phyloP scores from a whole-genome alignment of 2,888 invertebrate genomes.

The Blastobasis adustella region DNA sequence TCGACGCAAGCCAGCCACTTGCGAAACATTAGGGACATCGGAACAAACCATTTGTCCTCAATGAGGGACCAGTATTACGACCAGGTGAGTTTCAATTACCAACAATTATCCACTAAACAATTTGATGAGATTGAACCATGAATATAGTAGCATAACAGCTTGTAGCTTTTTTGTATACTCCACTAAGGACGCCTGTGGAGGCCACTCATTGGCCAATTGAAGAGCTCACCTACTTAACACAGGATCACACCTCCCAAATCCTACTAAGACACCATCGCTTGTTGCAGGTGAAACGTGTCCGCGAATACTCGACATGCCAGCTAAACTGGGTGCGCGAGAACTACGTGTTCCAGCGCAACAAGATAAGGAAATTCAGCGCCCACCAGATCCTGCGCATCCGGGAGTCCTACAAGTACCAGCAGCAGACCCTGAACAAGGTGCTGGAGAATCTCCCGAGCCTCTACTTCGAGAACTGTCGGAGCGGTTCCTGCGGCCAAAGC shows the following conservation, averaged over 20 bases:
- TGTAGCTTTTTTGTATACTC: no score
- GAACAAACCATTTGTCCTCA: conserved; percentile 89
- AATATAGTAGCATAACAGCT: no score
- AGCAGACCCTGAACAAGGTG: conserved; percentile 94
- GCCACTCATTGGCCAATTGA: no score
- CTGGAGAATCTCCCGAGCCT: conserved; percentile 92
- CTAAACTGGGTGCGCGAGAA: conserved; percentile 96
- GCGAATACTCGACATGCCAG: conserved; percentile 93
- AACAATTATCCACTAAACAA: neutral
- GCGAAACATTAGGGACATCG: conserved; percentile 92
- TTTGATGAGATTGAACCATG: no score
- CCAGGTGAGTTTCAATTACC: conserved; percentile 76
- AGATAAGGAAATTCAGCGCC: conserved; percentile 95
- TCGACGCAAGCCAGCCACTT: conserved; percentile 90
- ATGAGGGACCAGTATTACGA: conserved; percentile 94
- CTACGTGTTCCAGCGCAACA: conserved; percentile 95
- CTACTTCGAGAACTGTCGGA: conserved; percentile 95
- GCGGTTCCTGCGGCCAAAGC: conserved; percentile 84
- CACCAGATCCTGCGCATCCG: conserved; percentile 91
- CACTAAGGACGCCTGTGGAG: no score
- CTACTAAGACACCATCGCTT: no score
- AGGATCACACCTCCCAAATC: no score
- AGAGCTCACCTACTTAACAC: no score
- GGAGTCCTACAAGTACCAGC: conserved; percentile 96
- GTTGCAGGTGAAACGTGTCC: conserved; percentile 88